Percentiles rank a stretch among this genome's conserved stretches.
Conservation (phyloP, 2,113 vertebrate genomes). For the Dipodomys stephensi region DNA sequence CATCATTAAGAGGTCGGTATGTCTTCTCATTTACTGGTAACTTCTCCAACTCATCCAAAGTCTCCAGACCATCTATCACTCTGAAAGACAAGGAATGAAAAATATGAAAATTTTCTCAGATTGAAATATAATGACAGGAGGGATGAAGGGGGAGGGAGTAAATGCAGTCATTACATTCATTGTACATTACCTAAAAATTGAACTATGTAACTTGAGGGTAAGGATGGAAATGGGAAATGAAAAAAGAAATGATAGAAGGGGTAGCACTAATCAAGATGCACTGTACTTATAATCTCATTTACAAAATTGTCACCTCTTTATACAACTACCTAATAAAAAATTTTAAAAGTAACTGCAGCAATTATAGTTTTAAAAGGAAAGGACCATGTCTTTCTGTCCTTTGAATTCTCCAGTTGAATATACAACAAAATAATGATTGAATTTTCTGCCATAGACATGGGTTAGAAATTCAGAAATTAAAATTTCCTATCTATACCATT, state of each 20-base stretch:
- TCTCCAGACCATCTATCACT: slow-evolving; percentile 97
- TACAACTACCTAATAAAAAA: too few species aligned
- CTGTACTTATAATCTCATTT: too few species aligned
- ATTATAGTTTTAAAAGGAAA: slow-evolving; percentile 23
- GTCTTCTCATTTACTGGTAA: slow-evolving; percentile 97
- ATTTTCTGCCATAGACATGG: neutral
- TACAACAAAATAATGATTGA: slow-evolving; percentile 20
- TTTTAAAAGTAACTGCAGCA: neutral
- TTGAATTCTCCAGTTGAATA: neutral
- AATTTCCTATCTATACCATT: slow-evolving; percentile 13
- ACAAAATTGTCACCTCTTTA: too few species aligned
- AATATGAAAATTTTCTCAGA: slow-evolving; percentile 45
- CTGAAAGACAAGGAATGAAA: slow-evolving; percentile 83
- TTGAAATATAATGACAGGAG: neutral
- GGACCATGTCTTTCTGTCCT: neutral
- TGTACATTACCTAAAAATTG: too few species aligned
- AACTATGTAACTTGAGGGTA: too few species aligned
- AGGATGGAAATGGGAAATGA: too few species aligned
- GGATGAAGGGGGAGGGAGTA: neutral
- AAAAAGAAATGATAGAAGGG: too few species aligned
- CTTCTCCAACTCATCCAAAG: slow-evolving; percentile 98
- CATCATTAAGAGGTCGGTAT: slow-evolving; percentile 95
- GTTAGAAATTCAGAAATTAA: slow-evolving; percentile 48
- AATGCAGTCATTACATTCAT: neutral
- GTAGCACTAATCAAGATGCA: too few species aligned